phyloP scores from a whole-genome alignment of 2,888 invertebrate species.

The Himalopsyche tibetana region DNA sequence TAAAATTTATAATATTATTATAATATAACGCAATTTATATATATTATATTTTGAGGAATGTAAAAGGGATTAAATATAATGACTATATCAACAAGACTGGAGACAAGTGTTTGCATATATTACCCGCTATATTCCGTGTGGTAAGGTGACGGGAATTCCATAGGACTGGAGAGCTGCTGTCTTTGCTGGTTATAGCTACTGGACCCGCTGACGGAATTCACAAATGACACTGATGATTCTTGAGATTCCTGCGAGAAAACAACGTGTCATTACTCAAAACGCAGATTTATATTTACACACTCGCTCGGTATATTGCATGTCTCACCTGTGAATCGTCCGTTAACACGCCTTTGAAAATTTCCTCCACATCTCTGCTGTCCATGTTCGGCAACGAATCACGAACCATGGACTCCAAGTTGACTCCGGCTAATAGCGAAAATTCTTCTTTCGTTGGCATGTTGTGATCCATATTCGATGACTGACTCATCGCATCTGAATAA shows the following conservation, averaged over 20 bases:
- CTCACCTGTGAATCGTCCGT: slow-evolving; percentile 84
- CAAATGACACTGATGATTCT: slow-evolving; percentile 81
- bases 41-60: too few relatives aligned
- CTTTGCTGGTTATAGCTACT: slow-evolving; percentile 73
- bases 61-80: too few relatives aligned
- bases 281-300: too few relatives aligned
- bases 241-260: slow-evolving; percentile 80
- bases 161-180: slow-evolving; percentile 77
- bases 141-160: slow-evolving; percentile 87
- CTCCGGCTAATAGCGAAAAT: slow-evolving; percentile 73
- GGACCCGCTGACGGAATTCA: slow-evolving; percentile 72
- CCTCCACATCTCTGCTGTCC: slow-evolving; percentile 94
- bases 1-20: too few relatives aligned
- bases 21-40: too few relatives aligned
- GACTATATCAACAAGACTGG: too few relatives aligned
- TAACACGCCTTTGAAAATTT: slow-evolving; percentile 92
- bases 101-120: slow-evolving; percentile 55
- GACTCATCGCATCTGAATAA: slow-evolving; percentile 49
- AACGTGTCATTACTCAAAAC: neutral
- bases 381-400: slow-evolving; percentile 86
- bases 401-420: slow-evolving; percentile 86
- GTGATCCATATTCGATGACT: slow-evolving; percentile 40
- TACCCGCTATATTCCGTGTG: slow-evolving; percentile 90
- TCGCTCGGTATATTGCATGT: neutral
- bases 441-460: slow-evolving; percentile 82